These are phyloP conservation scores for Omphaloscelis lunosa DNA, from an alignment of 2,888 invertebrate genomes.

Conservation along the genomic window DNA sequence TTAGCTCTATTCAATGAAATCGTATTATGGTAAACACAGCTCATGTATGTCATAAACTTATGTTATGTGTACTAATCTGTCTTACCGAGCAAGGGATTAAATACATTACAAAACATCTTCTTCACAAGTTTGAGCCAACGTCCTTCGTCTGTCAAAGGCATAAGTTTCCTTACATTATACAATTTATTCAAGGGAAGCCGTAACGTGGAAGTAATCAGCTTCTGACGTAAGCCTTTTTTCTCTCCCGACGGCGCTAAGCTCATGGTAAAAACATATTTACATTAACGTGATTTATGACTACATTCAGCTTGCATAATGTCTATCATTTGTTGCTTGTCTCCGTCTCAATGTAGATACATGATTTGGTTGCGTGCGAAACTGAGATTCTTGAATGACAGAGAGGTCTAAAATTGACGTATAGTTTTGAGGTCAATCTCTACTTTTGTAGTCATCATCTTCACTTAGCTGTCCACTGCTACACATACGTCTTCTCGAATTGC, in stretches of 20 bases:
- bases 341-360: not conserved
- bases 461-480: not conserved
- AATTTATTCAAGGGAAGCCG: slow-evolving; percentile 35
- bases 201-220: slow-evolving; percentile 52
- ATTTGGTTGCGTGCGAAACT: slow-evolving; percentile 7
- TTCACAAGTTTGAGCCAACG: not conserved
- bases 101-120: not conserved
- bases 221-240: slow-evolving; percentile 60
- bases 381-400: not conserved
- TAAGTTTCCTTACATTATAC: slow-evolving; percentile 15
- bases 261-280: slow-evolving; percentile 53
- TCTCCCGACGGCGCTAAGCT: slow-evolving; percentile 49
- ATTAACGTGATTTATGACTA: slow-evolving; percentile 53
- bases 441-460: not conserved
- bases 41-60: not conserved
- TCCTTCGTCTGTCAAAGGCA: slow-evolving; percentile 2
- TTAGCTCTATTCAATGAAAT: not conserved
- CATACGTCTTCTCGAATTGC: not conserved
- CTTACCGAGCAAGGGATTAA: not conserved
- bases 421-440: not conserved
- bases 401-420: not conserved
- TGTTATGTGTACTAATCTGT: slow-evolving; percentile 21
- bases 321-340: slow-evolving; percentile 48
- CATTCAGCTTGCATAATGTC: slow-evolving; percentile 41
- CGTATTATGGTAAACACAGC: not conserved